These are phyloP conservation scores for Orthosia incerta DNA, from an alignment of 2,888 invertebrate species.

Conservation along the genomic window DNA sequence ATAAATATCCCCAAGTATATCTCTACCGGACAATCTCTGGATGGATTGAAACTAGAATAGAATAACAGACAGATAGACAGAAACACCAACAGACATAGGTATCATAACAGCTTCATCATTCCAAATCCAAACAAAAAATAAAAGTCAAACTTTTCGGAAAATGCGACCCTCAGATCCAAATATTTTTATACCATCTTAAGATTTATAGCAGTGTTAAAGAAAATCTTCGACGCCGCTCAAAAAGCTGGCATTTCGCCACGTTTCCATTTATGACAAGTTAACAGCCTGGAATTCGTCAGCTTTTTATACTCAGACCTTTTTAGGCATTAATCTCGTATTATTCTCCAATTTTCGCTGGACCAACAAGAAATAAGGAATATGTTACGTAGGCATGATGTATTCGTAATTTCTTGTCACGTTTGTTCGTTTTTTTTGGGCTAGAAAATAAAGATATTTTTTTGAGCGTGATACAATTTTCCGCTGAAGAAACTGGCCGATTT, in stretches of 20 bases:
- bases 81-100: too few relatives aligned
- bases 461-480: background rate
- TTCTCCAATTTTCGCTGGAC: conserved; percentile 29
- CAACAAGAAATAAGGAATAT: conserved; percentile 40
- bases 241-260: conserved; percentile 41
- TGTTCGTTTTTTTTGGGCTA: background rate
- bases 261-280: conserved; percentile 52
- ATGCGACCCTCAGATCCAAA: conserved; percentile 1
- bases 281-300: conserved; percentile 20
- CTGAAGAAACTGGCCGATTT: background rate
- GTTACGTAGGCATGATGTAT: conserved; percentile 27
- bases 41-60: too few relatives aligned
- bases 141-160: background rate
- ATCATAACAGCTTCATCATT: background rate
- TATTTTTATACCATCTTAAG: conserved; percentile 40
- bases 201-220: conserved; percentile 44
- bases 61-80: too few relatives aligned
- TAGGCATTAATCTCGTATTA: conserved; percentile 35
- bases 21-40: too few relatives aligned
- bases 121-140: background rate
- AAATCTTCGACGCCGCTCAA: conserved; percentile 37
- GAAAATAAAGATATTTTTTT: background rate
- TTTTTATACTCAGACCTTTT: conserved; percentile 44
- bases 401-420: conserved; percentile 19
- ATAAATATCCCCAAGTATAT: too few relatives aligned